These are phyloP conservation scores for Sphyrna mokarran DNA, from an alignment of 2,113 vertebrate species.

Conservation along the genomic window DNA sequence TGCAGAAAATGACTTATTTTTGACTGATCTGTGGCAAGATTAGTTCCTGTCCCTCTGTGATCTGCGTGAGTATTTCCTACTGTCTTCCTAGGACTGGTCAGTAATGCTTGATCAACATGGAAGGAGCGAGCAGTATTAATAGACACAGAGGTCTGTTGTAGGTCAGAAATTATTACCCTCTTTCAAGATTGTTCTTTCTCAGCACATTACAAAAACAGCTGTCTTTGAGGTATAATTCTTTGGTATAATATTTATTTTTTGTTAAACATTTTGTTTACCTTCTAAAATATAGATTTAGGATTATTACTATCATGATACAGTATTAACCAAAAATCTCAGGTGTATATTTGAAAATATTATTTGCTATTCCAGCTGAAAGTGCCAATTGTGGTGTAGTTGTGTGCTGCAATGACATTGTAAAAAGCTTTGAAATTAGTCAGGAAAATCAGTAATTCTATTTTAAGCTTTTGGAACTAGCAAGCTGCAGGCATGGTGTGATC, in stretches of 20 bases:
- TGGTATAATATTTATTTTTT: background rate
- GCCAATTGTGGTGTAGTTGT: background rate
- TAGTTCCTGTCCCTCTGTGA: background rate
- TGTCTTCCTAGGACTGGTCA: background rate
- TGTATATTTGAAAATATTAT: constrained; percentile 16
- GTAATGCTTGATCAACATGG: background rate
- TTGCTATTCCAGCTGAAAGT: background rate
- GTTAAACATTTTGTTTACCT: background rate
- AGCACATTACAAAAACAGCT: background rate
- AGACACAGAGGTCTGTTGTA: background rate
- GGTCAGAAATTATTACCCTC: background rate
- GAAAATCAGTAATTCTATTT: background rate
- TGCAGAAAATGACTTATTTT: background rate
- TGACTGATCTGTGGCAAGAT: background rate
- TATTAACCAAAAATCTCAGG: background rate
- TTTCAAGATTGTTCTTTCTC: background rate
- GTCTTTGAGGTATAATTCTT: background rate
- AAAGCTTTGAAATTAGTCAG: background rate
- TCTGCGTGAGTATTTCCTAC: background rate
- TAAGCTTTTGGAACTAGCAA: background rate
- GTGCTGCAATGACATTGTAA: background rate
- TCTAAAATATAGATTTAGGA: background rate
- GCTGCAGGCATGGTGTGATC: background rate
- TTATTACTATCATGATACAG: background rate
- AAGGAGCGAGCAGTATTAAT: background rate